Conservation (phyloP, 2,888 invertebrate genomes). For the Acrocera orbiculus region DNA sequence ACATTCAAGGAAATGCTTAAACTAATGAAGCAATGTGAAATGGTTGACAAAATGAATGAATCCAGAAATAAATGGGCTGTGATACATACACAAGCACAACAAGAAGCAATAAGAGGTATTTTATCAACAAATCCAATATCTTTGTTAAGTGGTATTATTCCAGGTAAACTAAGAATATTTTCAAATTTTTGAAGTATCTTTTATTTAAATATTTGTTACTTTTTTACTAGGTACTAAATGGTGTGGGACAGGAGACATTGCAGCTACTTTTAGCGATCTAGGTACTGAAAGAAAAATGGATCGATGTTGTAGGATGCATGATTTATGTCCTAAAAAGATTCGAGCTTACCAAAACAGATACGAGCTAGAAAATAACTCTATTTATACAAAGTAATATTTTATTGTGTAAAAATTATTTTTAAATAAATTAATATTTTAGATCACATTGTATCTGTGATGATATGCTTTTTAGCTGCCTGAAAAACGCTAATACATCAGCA, state of each 20-base stretch:
- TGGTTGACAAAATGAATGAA: constrained; percentile 34
- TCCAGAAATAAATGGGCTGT: no score
- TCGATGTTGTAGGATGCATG: constrained; percentile 77
- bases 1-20: constrained; percentile 57
- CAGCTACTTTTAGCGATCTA: constrained; percentile 65
- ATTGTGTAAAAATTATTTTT: not conserved
- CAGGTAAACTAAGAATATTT: constrained; percentile 40
- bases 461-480: constrained; percentile 64
- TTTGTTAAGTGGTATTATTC: constrained; percentile 60
- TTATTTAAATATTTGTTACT: not conserved
- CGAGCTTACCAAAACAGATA: constrained; percentile 41
- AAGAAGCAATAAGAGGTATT: constrained; percentile 18
- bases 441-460: constrained; percentile 81
- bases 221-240: constrained; percentile 58
- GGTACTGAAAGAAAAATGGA: constrained; percentile 55
- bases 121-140: constrained; percentile 49
- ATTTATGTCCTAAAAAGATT: constrained; percentile 73
- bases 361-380: constrained; percentile 64
- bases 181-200: not conserved
- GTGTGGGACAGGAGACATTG: constrained; percentile 85
- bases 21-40: constrained; percentile 64
- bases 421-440: constrained; percentile 26
- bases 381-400: constrained; percentile 55
- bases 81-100: not conserved
- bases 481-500: constrained; percentile 50